phyloP scores from a whole-genome alignment of 2,113 vertebrate species.

The Anthoscopus minutus region DNA sequence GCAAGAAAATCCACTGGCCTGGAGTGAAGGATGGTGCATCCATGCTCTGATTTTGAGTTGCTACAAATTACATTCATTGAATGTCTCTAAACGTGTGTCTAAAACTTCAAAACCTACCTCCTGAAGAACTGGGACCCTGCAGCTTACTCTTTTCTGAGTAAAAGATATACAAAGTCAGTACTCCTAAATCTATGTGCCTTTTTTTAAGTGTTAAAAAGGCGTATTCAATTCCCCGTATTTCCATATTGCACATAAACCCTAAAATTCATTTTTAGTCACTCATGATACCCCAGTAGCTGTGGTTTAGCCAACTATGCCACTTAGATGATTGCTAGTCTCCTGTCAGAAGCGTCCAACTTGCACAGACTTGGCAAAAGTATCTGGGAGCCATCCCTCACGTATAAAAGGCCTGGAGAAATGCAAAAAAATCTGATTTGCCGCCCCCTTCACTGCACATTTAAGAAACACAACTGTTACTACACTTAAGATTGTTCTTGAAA shows the following conservation, averaged over 20 bases:
- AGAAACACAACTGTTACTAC: background rate
- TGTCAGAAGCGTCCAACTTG: background rate
- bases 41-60: rapidly evolving
- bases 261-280: background rate
- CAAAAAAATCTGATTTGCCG: background rate
- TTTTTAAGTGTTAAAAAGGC: background rate
- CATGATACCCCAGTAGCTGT: background rate
- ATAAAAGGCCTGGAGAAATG: background rate
- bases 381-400: background rate
- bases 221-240: background rate
- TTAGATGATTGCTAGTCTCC: background rate
- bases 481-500: background rate
- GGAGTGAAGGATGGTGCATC: rapidly evolving
- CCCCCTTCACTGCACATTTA: background rate
- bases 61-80: background rate
- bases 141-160: background rate
- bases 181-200: background rate
- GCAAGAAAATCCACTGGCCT: background rate
- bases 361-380: background rate
- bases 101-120: background rate
- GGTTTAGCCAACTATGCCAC: background rate
- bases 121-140: background rate
- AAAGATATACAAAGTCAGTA: background rate
- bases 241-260: background rate
- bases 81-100: background rate